Evolutionary conservation across 1,140 invertebrate species (phyloP).

Genomic region (Forficula auricularia): DNA sequence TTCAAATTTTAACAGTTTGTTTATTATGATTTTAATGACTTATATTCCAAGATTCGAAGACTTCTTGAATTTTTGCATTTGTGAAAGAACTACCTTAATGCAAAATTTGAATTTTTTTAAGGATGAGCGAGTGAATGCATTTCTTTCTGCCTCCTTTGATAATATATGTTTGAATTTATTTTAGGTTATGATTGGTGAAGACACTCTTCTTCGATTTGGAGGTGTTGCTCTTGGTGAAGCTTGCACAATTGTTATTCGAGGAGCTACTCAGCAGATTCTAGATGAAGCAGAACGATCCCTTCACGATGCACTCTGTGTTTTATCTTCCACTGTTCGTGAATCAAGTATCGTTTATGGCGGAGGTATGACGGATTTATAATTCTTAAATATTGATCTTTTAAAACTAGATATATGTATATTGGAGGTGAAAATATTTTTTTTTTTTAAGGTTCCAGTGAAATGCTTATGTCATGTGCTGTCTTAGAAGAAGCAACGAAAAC

Average conservation of each 20-base stretch:
- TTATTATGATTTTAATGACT: too few relatives aligned
- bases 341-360: conserved; percentile 82
- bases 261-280: conserved; percentile 97
- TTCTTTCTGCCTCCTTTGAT: neutral
- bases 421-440: too few relatives aligned
- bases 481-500: conserved; percentile 65
- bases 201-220: conserved; percentile 85
- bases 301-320: conserved; percentile 95
- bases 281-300: conserved; percentile 96
- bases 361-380: conserved; percentile 33
- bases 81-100: too few relatives aligned
- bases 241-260: conserved; percentile 90
- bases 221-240: conserved; percentile 90
- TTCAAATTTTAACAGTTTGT: too few relatives aligned
- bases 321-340: conserved; percentile 88
- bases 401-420: conserved; percentile 7
- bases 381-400: too few relatives aligned
- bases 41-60: too few relatives aligned
- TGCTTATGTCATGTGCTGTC: conserved; percentile 90
- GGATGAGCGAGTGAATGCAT: neutral
- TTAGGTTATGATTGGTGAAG: conserved; percentile 92
- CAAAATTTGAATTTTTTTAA: too few relatives aligned
- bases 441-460: conserved; percentile 67
- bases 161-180: neutral
- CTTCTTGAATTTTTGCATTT: too few relatives aligned